Base-by-base conservation (phyloP, 2,888 invertebrate species). In the Bombylius major region DNA sequence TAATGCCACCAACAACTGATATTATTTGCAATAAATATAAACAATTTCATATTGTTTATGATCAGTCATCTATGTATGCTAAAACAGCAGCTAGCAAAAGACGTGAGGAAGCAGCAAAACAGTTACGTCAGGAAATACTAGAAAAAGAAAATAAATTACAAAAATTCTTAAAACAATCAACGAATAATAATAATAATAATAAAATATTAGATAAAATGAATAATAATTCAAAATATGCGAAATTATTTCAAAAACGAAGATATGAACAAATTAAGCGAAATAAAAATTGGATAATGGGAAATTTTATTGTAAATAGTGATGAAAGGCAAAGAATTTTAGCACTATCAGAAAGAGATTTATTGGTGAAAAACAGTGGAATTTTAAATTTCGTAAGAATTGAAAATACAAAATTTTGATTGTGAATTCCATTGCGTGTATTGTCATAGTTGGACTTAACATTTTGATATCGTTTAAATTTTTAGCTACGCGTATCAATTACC, bases 71-170 rank as follows among this genome's bases (percentile, higher is more conserved):
- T 4, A 71, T 74, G 36, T 89, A 86, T 69, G 84, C 85, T 51
- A 82, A 83, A 62, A 90, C 89, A 0, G 84, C 83, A 0, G 82
- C 87, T 0, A 88, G 88, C 54, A 81, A 86, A 58, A 87, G 87
- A 0, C 79, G 89, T 50, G 88, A 87, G 58, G 86, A 86, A 67
- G 86, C 86, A 52, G 81, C 86, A 0, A 79, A 83, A 46, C 75
- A 82, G 31, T 80, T 87, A 63, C 78, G 86, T 13, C 83, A 86
- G 56, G 86, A 86, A 67, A 45, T 63, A 33, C 55, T 59, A 14
- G 58, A 61, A 47, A 58, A 57, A 36, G 56, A 58, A 3, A 57
- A 58, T 9, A 53, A 56, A 44, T 60, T 60, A 39, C 59, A 60
- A 36, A 72, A 52, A 54, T 50, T 6, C 59, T 23, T 62, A 62